Evolutionary conservation across 2,113 vertebrate genomes (phyloP).

Genomic region (Amazona guildingii): DNA sequence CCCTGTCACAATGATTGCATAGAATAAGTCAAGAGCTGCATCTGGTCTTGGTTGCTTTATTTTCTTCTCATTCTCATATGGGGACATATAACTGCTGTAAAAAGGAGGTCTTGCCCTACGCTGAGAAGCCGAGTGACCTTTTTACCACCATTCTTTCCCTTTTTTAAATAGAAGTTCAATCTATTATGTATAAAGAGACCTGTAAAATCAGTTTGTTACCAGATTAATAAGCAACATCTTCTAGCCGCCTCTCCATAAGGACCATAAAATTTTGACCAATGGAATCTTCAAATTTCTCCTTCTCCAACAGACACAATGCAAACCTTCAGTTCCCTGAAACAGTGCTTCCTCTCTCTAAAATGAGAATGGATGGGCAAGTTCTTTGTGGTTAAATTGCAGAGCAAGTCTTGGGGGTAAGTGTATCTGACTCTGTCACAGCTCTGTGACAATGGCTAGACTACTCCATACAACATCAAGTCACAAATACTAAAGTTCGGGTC

Average conservation of each 20-base stretch:
- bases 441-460: background rate
- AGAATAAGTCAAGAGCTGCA: conserved; percentile 28
- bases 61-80: conserved; percentile 24
- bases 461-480: fast-evolving
- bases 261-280: conserved; percentile 13
- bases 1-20: conserved; percentile 45
- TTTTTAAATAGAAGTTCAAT: background rate
- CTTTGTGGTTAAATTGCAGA: background rate
- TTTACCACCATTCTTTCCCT: background rate
- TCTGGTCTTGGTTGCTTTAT: conserved; percentile 24
- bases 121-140: conserved; percentile 6
- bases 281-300: background rate
- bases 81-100: background rate
- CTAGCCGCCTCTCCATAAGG: background rate
- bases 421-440: background rate
- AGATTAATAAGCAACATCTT: background rate
- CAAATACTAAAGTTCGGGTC: background rate
- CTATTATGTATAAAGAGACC: background rate
- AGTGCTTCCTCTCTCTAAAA: background rate
- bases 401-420: background rate
- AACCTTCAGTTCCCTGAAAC: background rate
- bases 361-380: background rate
- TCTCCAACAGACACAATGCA: fast-evolving
- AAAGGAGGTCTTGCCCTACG: background rate
- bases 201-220: conserved; percentile 32